Evolutionary conservation across 2,888 invertebrate species (phyloP).

Genomic region (Fragum whitleyi): DNA sequence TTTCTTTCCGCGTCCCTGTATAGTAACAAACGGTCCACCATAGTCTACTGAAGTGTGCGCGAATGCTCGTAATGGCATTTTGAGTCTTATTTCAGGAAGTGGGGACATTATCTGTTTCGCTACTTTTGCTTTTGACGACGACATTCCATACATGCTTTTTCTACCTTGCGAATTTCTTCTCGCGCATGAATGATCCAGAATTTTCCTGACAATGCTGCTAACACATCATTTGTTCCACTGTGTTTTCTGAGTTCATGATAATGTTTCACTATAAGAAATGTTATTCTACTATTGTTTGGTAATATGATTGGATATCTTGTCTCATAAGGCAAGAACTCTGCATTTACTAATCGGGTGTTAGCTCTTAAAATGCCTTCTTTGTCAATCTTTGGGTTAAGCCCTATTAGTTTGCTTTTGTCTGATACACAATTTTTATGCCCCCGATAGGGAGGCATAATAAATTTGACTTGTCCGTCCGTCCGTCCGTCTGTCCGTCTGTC

Average conservation of each 20-base stretch:
- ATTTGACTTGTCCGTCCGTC: too few relatives aligned
- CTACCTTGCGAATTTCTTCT: slow-evolving; percentile 57
- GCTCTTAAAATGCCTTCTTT: not conserved
- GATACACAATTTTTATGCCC: not conserved
- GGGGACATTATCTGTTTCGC: slow-evolving; percentile 50
- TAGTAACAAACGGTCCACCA: slow-evolving; percentile 51
- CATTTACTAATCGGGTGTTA: not conserved
- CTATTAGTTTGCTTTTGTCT: slow-evolving; percentile 22
- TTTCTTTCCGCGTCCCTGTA: slow-evolving; percentile 52
- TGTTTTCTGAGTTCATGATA: slow-evolving; percentile 49
- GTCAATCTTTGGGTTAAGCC: slow-evolving; percentile 30
- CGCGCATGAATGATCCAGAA: slow-evolving; percentile 60
- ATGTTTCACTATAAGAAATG: slow-evolving; percentile 54
- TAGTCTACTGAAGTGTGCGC: slow-evolving; percentile 42
- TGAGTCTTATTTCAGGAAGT: slow-evolving; percentile 34
- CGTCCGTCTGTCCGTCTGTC: too few relatives aligned
- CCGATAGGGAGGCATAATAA: too few relatives aligned
- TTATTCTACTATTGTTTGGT: slow-evolving; percentile 49
- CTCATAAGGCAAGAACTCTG: slow-evolving; percentile 47
- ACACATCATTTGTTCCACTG: slow-evolving; percentile 52
- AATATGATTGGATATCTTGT: slow-evolving; percentile 51
- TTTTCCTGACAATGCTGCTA: slow-evolving; percentile 39
- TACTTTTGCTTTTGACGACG: slow-evolving; percentile 29
- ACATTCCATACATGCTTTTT: slow-evolving; percentile 44
- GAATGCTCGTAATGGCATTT: slow-evolving; percentile 43